phyloP scores from a whole-genome alignment of 2,888 invertebrate genomes.

The Sarcophaga carnaria region DNA sequence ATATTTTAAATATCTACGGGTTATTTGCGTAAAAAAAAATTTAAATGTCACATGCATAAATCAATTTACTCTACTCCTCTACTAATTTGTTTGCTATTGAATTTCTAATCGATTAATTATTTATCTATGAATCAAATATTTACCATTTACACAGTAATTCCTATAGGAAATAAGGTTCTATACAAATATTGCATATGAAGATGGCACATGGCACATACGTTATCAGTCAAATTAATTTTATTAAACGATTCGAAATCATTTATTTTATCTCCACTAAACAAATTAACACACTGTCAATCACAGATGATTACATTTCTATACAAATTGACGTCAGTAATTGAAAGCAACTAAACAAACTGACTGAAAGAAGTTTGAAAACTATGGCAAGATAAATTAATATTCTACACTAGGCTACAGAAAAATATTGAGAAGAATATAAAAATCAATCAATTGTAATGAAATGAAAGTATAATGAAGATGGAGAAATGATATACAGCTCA shows the following conservation, averaged over 20 bases:
- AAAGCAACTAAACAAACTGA: neutral
- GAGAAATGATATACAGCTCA: no score
- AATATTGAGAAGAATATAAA: no score
- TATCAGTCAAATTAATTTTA: constrained; percentile 53
- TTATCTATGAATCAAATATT: constrained; percentile 29
- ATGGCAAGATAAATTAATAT: neutral
- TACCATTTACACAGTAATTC: neutral
- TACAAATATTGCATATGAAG: no score
- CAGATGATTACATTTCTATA: constrained; percentile 56
- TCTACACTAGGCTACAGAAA: no score
- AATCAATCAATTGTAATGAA: no score
- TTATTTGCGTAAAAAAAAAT: neutral
- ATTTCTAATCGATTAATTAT: constrained; percentile 21
- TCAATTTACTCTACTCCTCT: neutral
- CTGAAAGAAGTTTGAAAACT: neutral
- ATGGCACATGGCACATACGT: neutral
- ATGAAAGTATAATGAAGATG: no score
- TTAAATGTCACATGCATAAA: neutral
- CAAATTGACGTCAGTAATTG: constrained; percentile 49
- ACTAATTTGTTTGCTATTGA: neutral
- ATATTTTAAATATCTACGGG: no score
- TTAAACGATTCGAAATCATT: constrained; percentile 56
- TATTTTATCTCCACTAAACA: constrained; percentile 49
- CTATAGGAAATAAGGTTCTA: neutral
- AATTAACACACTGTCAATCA: constrained; percentile 63